Evolutionary conservation across 2,113 vertebrate genomes (phyloP).

Genomic region (Chrysochloris asiatica): DNA sequence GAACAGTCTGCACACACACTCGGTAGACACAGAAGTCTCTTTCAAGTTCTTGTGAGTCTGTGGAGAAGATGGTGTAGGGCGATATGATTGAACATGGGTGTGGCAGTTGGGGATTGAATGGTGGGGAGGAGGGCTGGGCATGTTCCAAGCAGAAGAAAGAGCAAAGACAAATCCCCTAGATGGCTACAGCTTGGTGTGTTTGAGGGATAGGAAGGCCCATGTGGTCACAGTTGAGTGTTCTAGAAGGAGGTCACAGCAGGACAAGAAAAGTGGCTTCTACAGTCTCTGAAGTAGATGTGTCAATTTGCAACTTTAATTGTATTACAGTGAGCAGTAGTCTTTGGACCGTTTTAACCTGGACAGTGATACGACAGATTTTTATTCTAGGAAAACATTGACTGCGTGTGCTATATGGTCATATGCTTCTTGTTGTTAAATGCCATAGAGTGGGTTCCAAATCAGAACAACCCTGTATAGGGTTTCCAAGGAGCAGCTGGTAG

Average conservation of each 20-base stretch:
- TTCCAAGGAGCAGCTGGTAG: too few relatives aligned
- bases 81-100: neutral
- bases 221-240: neutral
- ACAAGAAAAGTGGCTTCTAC: neutral
- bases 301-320: neutral
- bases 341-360: neutral
- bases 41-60: neutral
- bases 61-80: neutral
- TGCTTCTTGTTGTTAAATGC: too few relatives aligned
- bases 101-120: neutral
- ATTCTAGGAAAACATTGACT: too few relatives aligned
- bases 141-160: neutral
- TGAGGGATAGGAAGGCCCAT: neutral
- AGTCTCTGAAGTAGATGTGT: neutral
- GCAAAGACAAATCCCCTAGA: neutral
- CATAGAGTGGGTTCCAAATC: too few relatives aligned
- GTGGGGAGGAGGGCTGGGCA: neutral
- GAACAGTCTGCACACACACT: neutral
- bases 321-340: neutral
- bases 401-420: too few relatives aligned
- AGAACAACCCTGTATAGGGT: too few relatives aligned
- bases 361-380: neutral
- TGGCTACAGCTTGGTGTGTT: neutral
- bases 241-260: neutral
- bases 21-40: neutral